Conservation (phyloP, 2,888 invertebrate species). For the Urechis unicinctus region DNA sequence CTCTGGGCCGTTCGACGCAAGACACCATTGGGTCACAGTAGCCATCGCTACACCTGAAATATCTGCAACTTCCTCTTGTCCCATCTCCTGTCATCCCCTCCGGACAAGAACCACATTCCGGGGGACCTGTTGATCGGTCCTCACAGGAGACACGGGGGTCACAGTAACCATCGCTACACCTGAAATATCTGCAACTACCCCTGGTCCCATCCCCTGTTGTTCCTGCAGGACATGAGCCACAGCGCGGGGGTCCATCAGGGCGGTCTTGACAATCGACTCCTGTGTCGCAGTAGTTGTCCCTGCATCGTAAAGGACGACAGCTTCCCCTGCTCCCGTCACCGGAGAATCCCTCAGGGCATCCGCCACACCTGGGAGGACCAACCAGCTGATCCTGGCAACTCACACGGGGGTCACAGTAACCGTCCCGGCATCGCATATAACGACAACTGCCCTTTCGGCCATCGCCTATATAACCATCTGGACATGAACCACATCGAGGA, state of each 20-base stretch:
- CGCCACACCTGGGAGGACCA: neutral
- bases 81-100: neutral
- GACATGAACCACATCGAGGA: neutral
- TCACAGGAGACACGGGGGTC: neutral
- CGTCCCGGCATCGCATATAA: neutral
- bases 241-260: constrained; percentile 18
- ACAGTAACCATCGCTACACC: neutral
- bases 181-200: constrained; percentile 6
- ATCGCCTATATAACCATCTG: neutral
- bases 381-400: neutral
- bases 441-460: neutral
- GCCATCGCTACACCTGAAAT: constrained; percentile 10
- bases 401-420: neutral
- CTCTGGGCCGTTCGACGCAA: constrained; percentile 14
- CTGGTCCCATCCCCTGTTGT: constrained; percentile 56
- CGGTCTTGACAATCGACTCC: constrained; percentile 35
- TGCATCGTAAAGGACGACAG: constrained; percentile 56
- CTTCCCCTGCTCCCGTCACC: constrained; percentile 7
- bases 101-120: neutral
- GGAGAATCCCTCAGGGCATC: neutral
- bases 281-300: constrained; percentile 65
- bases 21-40: constrained; percentile 31
- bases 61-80: neutral
- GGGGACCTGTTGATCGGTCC: neutral
- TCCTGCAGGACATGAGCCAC: constrained; percentile 34